Evolutionary conservation across 2,888 invertebrate genomes (phyloP), one percentile per base, ranked within the genome.

Genomic region (Azorinus chamasolen): DNA sequence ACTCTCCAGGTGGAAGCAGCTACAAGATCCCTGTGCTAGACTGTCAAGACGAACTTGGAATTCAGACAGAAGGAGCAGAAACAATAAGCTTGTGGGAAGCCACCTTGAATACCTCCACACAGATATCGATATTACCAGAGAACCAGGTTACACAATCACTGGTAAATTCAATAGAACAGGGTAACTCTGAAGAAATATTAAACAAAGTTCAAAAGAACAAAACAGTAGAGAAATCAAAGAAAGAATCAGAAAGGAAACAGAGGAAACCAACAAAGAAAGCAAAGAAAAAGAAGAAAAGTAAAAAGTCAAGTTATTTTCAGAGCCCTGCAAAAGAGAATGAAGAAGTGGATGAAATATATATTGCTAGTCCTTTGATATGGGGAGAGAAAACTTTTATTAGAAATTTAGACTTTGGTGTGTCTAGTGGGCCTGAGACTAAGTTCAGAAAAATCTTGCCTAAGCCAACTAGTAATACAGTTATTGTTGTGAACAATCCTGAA

Each of bases 1-100:
- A 62, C 14, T 80, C 80, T 24, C 80, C 80, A 10, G 73, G 73
- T 14, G 80, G 80, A 4, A 61, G 61, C 20, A 39, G 41, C 14
- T 27, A 76, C 18, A 41, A 69, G 18, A 43, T 77, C 18, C 80
- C 80, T 4, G 22, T 80, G 3, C 54, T 80, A 14, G 58, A 32
- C 32, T 32, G 32, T 32, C 32, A 32, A 10, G 32, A 32, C 10
- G 32, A 32, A 10, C 32, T 32, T 4, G 32, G 32, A 10, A 4
- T 32, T 32, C 32, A 32, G 32, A 10, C 32, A 32, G 45, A 50
- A 25, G 37, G 27, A 18, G 14, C 32, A 25, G 54, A 63, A 2
- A 71, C 68, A 25, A 50, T 78, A 8, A 63, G 45, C 43, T 37
- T 78, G 4, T 78, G 72, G 59, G 37, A 68, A 20, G 43, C 63